Percentiles rank a stretch among this genome's conserved stretches.
Conservation (phyloP, 2,797 vertebrate genomes). For the Falco cherrug region DNA sequence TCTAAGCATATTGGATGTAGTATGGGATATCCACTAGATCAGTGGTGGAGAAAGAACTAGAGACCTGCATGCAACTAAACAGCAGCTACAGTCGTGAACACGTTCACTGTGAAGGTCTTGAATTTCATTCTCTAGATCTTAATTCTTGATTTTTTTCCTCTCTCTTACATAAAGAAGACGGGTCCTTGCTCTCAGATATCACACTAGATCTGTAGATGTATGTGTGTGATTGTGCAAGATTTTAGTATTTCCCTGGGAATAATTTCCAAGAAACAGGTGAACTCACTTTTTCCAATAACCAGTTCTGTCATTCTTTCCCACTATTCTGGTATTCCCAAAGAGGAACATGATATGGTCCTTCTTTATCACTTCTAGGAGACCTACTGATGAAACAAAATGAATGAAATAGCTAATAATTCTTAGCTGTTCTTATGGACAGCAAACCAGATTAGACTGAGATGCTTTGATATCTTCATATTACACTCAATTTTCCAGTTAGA, state of each 20-base stretch:
- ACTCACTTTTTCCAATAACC: neutral
- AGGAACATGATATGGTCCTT: neutral
- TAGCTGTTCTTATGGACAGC: neutral
- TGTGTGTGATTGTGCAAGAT: neutral
- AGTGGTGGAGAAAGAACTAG: neutral
- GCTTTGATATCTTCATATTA: neutral
- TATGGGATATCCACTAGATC: fast-evolving
- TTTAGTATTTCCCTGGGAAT: neutral
- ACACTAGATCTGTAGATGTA: neutral
- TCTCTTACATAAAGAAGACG: neutral
- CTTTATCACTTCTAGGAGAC: neutral
- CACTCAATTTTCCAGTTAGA: neutral
- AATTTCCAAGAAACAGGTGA: neutral
- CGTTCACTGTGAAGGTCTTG: neutral
- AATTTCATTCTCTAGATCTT: neutral
- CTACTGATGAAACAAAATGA: neutral
- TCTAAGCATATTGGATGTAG: neutral
- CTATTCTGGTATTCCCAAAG: neutral
- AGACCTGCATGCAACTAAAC: neutral
- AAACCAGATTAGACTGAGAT: neutral
- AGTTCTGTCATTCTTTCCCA: neutral
- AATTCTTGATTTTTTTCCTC: neutral
- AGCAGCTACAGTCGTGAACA: neutral
- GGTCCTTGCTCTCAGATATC: neutral
- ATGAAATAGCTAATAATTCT: neutral